phyloP scores from a whole-genome alignment of 2,113 vertebrate species.

The Gallinago undulata region DNA sequence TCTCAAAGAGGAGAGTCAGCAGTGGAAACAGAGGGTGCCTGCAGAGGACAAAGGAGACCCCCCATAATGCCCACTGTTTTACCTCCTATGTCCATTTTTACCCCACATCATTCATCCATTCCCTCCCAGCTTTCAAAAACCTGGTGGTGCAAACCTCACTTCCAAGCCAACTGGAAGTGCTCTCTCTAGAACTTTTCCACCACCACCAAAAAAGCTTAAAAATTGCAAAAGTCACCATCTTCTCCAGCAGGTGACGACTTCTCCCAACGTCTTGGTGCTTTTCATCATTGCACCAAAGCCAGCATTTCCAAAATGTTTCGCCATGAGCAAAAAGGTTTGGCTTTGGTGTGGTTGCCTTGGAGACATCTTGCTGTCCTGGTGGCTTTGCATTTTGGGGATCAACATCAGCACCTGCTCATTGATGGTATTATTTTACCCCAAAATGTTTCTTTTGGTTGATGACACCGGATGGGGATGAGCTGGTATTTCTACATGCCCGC shows the following conservation, averaged over 20 bases:
- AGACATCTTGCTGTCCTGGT: not conserved
- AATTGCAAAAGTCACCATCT: not conserved
- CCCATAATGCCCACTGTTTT: fast-evolving
- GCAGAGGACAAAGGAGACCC: not conserved
- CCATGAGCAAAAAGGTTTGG: not conserved
- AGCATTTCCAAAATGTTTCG: not conserved
- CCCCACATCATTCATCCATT: not conserved
- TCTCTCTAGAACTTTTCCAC: not conserved
- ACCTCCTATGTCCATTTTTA: not conserved
- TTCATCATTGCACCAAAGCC: no score
- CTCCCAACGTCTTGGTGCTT: not conserved
- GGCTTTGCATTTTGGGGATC: not conserved
- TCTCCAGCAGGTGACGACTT: not conserved
- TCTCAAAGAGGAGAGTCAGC: slow-evolving; percentile 95
- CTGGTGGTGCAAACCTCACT: not conserved
- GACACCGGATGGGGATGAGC: not conserved
- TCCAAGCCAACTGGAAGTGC: not conserved
- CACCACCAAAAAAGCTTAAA: not conserved
- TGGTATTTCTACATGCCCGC: fast-evolving
- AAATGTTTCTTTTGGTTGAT: not conserved
- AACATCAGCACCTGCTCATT: not conserved
- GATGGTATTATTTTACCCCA: not conserved
- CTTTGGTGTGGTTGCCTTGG: not conserved
- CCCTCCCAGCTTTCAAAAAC: not conserved
- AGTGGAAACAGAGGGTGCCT: slow-evolving; percentile 97